Conservation (phyloP, 2,888 invertebrate species). For the Calameuta pallipes region DNA sequence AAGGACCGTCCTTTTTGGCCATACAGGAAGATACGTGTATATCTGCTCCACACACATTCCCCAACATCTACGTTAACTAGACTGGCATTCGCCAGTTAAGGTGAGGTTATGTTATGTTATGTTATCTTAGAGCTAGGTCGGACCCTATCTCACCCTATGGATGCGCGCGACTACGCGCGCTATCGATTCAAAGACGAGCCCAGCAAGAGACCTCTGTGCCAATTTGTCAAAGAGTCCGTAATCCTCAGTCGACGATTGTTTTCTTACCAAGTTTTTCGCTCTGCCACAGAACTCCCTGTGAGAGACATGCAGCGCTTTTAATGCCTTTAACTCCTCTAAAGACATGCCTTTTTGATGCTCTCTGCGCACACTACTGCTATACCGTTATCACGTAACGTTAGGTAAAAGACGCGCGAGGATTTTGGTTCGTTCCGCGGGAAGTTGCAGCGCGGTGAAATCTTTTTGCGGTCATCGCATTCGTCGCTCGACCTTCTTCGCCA, state of each 20-base stretch:
- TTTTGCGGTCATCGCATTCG: constrained; percentile 27
- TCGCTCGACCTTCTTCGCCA: constrained; percentile 45
- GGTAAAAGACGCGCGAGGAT: neutral
- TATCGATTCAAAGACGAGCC: constrained; percentile 48
- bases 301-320: neutral
- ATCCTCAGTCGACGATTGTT: neutral
- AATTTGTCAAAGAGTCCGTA: constrained; percentile 38
- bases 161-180: constrained; percentile 50
- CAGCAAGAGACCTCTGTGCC: constrained; percentile 38
- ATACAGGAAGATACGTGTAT: constrained; percentile 32
- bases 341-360: neutral
- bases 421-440: neutral
- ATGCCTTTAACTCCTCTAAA: too few relatives aligned
- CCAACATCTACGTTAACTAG: constrained; percentile 5
- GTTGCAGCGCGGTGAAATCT: constrained; percentile 1
- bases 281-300: neutral
- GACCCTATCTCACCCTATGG: constrained; percentile 33
- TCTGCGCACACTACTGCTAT: neutral
- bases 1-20: constrained; percentile 37
- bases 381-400: neutral
- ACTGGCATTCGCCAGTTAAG: neutral
- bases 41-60: constrained; percentile 16
- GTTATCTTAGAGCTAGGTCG: neutral
- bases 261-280: neutral
- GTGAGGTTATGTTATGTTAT: neutral